These are phyloP conservation scores for Cydia pomonella DNA, from an alignment of 1,140 invertebrate genomes.

Conservation along the genomic window DNA sequence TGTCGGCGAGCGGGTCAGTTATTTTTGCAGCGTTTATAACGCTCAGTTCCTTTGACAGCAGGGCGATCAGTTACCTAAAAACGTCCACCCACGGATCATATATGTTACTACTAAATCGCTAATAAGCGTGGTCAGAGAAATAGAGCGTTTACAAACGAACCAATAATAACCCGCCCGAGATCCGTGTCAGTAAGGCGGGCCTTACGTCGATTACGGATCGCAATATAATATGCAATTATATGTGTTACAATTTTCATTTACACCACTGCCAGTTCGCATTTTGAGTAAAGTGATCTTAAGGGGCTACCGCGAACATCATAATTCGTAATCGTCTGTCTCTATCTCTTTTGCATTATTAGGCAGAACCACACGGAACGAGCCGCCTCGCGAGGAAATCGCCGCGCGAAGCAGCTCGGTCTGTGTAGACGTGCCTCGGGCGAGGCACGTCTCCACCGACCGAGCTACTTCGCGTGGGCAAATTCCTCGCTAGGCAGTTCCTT, in stretches of 20 bases:
- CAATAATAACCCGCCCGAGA: background rate
- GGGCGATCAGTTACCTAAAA: background rate
- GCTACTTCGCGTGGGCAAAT: too few species aligned
- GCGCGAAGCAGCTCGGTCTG: too few species aligned
- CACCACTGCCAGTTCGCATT: conserved; percentile 54
- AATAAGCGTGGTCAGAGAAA: background rate
- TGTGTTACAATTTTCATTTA: conserved; percentile 39
- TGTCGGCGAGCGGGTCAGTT: background rate
- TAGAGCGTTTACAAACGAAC: background rate
- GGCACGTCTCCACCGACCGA: too few species aligned
- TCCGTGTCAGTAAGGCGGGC: conserved; percentile 31
- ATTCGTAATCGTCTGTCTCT: background rate
- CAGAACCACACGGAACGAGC: too few species aligned
- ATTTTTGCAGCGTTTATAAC: background rate
- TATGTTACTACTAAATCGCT: too few species aligned
- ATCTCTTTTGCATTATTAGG: background rate
- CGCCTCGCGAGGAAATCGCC: too few species aligned
- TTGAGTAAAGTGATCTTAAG: conserved; percentile 29
- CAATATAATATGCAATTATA: conserved; percentile 40
- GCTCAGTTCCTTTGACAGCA: background rate
- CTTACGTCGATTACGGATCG: conserved; percentile 56
- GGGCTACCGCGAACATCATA: background rate
- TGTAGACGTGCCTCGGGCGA: too few species aligned
- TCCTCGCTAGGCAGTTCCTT: too few species aligned
- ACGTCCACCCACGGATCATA: too few species aligned